Conservation (phyloP, 2,888 invertebrate species). For the Cataglyphis altisquamis region DNA sequence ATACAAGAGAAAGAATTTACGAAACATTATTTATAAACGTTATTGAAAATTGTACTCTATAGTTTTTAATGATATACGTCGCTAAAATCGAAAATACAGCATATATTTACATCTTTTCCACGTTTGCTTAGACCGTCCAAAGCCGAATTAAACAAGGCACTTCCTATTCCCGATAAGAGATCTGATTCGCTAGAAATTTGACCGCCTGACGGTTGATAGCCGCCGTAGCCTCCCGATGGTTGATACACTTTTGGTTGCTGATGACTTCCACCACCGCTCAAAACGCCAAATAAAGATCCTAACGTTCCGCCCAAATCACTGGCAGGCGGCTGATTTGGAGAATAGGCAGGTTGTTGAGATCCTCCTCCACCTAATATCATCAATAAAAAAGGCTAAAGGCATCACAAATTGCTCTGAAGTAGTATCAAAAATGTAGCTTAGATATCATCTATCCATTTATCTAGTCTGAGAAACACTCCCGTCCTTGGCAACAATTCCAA, state of each 20-base stretch:
- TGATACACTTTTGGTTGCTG: slow-evolving; percentile 75
- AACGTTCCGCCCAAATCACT: slow-evolving; percentile 79
- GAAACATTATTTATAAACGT: background rate
- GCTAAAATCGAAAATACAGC: background rate
- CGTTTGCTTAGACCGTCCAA: slow-evolving; percentile 81
- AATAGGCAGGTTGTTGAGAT: slow-evolving; percentile 57
- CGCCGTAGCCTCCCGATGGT: slow-evolving; percentile 79
- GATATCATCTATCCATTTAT: slow-evolving; percentile 42
- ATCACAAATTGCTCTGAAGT: background rate
- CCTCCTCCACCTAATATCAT: slow-evolving; percentile 56
- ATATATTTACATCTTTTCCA: slow-evolving; percentile 79
- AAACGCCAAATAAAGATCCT: slow-evolving; percentile 82
- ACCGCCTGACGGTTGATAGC: slow-evolving; percentile 70
- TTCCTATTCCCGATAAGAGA: slow-evolving; percentile 81
- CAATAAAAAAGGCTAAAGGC: background rate
- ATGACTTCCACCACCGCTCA: slow-evolving; percentile 78
- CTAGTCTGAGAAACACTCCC: slow-evolving; percentile 20
- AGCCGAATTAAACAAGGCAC: slow-evolving; percentile 82
- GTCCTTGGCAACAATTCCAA: slow-evolving; percentile 63
- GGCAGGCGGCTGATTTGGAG: slow-evolving; percentile 67
- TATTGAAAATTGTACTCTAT: background rate
- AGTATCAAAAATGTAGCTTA: slow-evolving; percentile 19
- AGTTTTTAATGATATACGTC: slow-evolving; percentile 4
- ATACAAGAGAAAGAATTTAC: slow-evolving; percentile 8
- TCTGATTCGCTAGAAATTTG: slow-evolving; percentile 74